Percentiles rank a stretch among this genome's conserved stretches.
Conservation (phyloP, 2,113 vertebrate genomes). For the Cavia aperea region DNA sequence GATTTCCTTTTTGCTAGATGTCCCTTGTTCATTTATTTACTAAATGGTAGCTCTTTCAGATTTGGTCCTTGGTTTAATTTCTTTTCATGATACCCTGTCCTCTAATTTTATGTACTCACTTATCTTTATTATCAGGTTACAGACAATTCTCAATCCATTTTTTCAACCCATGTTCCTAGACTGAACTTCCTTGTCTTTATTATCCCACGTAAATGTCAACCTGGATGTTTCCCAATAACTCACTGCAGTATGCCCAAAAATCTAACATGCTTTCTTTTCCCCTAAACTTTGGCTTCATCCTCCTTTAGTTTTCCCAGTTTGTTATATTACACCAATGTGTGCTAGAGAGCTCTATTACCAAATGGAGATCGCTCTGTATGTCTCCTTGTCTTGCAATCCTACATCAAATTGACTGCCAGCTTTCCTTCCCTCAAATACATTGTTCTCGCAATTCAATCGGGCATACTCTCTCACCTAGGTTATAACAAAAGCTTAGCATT, state of each 20-base stretch:
- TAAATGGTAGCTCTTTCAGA: neutral
- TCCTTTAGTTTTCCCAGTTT: neutral
- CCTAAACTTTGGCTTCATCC: neutral
- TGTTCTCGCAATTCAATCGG: neutral
- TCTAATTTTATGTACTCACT: neutral
- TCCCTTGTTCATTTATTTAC: neutral
- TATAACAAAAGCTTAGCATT: neutral
- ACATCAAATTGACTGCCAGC: neutral
- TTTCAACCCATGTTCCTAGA: neutral
- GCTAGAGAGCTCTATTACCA: neutral
- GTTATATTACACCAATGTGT: neutral
- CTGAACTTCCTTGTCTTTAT: neutral
- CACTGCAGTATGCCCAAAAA: neutral
- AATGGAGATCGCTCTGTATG: neutral
- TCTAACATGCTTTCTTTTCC: neutral
- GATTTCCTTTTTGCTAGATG: neutral
- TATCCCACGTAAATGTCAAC: neutral
- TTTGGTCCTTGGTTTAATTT: neutral
- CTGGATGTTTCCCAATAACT: neutral
- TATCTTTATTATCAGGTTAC: neutral
- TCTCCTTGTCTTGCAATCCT: neutral
- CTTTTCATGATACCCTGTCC: neutral
- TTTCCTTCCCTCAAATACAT: neutral
- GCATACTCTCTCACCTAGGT: neutral
- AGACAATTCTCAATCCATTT: neutral